Base-by-base conservation (phyloP, 2,888 invertebrate genomes). In the Sinelater perroti region DNA sequence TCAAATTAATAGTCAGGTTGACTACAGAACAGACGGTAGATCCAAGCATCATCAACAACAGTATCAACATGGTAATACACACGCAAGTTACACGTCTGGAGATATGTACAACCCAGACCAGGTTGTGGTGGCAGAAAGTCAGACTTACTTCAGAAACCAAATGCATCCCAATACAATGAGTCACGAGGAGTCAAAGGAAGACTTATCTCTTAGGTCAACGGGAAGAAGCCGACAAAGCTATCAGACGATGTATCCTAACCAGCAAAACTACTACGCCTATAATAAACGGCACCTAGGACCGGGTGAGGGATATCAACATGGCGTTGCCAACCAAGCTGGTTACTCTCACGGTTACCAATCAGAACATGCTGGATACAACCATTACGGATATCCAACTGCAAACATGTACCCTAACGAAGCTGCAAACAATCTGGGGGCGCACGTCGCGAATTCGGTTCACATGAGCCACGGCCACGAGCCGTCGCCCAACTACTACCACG, bases 231-330 rank as follows among this genome's bases (percentile, higher is more conserved):
- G 78, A 50, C 78, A 76, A 60, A 64, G 66, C 26, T 82, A 83
- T 67, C 79, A 80, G 24, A 68, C 79, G 2, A 73, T 78, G 4
- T 80, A 81, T 58, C 77, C 79, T 45, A 81, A 82, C 57, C 80
- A 81, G 60, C 79, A 81, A 52, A 75, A 78, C 55, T 82, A 82
- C 53, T 81, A 81, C 57, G 75, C 78, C 13, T 82, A 83, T 69
- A 82, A 81, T 56, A 83, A 82, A 8, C 80, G 81, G 54, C 76
- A 81, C 20, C 84, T 85, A 44, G 60, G 67, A 10, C 49, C 67
- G 7, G 67, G 63, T 6, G 74, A 75, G 7, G 64, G 66, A 8
- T 76, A 70, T 44, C 66, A 66, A 33, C 69, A 75, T 49, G 66
- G 64, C 11, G 69, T 74, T 53, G 67, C 62, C 42, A 64, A 67